Evolutionary conservation across 1,140 invertebrate species (phyloP).

Genomic region (Episyrphus balteatus): DNA sequence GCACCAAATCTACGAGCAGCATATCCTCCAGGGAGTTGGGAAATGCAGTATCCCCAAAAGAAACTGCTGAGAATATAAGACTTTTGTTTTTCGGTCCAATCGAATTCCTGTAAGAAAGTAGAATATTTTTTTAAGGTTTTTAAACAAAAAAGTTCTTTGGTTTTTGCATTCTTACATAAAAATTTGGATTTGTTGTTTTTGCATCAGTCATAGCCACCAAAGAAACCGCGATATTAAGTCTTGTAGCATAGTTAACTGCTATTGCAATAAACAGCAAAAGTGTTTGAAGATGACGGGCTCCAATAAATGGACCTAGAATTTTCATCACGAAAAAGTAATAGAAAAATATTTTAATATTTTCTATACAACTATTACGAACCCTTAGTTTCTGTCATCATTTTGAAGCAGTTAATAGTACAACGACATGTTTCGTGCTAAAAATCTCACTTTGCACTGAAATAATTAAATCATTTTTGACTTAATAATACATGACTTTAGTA

Average conservation of each 20-base stretch:
- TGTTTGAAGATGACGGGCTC: conserved; percentile 54
- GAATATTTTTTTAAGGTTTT: too few relatives aligned
- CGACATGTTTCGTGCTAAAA: too few relatives aligned
- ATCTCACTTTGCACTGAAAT: too few relatives aligned
- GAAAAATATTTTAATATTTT: too few relatives aligned
- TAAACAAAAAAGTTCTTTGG: too few relatives aligned
- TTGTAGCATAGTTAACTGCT: conserved; percentile 46
- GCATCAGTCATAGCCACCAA: conserved; percentile 38
- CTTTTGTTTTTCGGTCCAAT: conserved; percentile 41
- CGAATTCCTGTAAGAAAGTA: conserved; percentile 22
- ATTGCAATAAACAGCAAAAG: conserved; percentile 50
- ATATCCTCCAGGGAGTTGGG: conserved; percentile 54
- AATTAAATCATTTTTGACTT: too few relatives aligned
- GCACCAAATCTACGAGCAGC: conserved; percentile 51
- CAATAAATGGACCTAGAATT: conserved; percentile 37
- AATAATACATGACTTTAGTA: too few relatives aligned
- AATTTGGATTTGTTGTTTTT: conserved; percentile 17
- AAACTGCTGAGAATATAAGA: conserved; percentile 51
- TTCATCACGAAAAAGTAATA: too few relatives aligned
- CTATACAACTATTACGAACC: too few relatives aligned
- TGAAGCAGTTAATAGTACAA: too few relatives aligned
- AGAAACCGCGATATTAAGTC: conserved; percentile 56
- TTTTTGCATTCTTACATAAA: conserved; percentile 22
- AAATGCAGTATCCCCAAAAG: conserved; percentile 47
- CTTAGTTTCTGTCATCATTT: too few relatives aligned